Evolutionary conservation across 2,113 vertebrate species (phyloP).

Genomic region (Toxostoma redivivum): DNA sequence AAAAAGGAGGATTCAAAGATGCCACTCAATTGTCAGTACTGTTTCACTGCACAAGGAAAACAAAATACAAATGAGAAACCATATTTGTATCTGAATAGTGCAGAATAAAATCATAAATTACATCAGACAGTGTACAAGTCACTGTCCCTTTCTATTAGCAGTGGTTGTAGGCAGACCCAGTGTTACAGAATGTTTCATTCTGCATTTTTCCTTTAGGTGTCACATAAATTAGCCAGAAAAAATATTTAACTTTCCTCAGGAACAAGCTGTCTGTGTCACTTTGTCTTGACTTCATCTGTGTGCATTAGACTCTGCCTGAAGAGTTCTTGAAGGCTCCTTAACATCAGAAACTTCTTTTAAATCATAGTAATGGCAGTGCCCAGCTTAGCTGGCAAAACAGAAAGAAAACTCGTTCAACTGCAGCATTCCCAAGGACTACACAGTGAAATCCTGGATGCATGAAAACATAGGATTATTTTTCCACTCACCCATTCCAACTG

Average conservation of each 20-base stretch:
- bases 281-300: not conserved
- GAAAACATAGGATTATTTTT: not conserved
- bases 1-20: not conserved
- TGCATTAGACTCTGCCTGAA: not conserved
- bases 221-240: constrained; percentile 8
- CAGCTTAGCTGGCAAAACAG: not conserved
- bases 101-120: not conserved
- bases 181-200: not conserved
- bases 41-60: not conserved
- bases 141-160: constrained; percentile 8
- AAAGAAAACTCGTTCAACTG: not conserved
- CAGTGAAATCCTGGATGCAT: not conserved
- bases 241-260: not conserved
- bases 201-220: not conserved
- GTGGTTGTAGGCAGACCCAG: not conserved
- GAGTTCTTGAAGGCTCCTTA: not conserved
- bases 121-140: not conserved
- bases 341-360: not conserved
- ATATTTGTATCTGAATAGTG: not conserved
- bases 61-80: not conserved
- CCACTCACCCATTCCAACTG: not conserved
- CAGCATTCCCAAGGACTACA: not conserved
- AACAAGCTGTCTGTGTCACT: not conserved
- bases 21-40: not conserved
- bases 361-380: not conserved